Conservation (phyloP, 2,888 invertebrate genomes). For the Archips xylosteana region DNA sequence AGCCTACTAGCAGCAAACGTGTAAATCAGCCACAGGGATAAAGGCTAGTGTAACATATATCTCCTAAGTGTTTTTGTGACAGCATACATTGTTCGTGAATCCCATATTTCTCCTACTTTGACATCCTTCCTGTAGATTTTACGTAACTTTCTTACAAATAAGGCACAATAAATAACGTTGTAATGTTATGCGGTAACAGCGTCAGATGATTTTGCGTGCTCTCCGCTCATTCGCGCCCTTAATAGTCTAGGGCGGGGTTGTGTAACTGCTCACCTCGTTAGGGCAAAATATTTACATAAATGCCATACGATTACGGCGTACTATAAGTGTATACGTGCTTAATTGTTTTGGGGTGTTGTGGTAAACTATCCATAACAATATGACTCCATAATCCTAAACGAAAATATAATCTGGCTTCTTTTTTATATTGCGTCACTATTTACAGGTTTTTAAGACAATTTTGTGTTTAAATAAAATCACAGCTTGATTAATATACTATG, state of each 20-base stretch:
- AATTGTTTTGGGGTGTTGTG: too few species aligned
- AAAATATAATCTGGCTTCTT: too few species aligned
- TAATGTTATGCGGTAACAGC: slow-evolving; percentile 23
- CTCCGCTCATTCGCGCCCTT: slow-evolving; percentile 6
- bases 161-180: slow-evolving; percentile 16
- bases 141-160: slow-evolving; percentile 9
- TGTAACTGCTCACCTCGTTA: not conserved
- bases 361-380: too few species aligned
- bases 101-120: not conserved
- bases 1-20: too few species aligned
- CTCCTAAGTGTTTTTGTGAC: not conserved
- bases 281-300: not conserved
- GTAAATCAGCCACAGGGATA: too few species aligned
- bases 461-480: too few species aligned
- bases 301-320: not conserved
- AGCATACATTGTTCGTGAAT: not conserved
- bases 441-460: not conserved
- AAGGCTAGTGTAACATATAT: not conserved
- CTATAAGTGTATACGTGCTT: not conserved
- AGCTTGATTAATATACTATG: too few species aligned
- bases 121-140: not conserved
- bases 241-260: not conserved
- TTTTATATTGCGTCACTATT: too few species aligned
- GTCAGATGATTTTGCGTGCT: slow-evolving; percentile 26
- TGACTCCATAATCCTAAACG: too few species aligned